Conservation (phyloP, 1,140 invertebrate genomes). For the Ceratosolen fusciceps region DNA sequence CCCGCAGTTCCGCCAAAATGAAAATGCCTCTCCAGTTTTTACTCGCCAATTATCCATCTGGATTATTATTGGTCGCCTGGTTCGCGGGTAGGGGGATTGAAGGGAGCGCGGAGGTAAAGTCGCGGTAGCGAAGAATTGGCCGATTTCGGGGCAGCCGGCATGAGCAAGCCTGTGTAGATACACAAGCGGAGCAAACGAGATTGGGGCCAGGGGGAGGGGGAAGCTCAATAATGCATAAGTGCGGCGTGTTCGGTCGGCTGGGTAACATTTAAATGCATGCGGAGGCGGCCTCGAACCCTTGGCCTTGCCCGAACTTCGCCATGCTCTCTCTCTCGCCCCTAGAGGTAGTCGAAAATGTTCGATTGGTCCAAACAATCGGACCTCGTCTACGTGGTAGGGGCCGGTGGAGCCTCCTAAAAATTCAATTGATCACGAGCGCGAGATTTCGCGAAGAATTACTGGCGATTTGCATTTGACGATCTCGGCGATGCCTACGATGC, state of each 20-base stretch:
- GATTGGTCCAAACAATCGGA: constrained; percentile 13
- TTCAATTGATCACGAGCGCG: constrained; percentile 33
- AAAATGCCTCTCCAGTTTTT: no score
- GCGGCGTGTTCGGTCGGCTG: neutral
- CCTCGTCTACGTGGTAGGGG: neutral
- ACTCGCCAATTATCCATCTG: no score
- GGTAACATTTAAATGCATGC: constrained; percentile 13
- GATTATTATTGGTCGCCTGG: no score
- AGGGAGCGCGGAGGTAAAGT: neutral
- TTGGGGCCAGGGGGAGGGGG: neutral
- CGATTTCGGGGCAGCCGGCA: neutral
- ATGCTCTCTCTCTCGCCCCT: no score
- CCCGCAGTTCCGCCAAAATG: no score
- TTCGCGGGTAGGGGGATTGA: no score
- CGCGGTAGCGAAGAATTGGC: neutral
- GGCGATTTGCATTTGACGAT: constrained; percentile 26
- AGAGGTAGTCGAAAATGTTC: constrained; percentile 33
- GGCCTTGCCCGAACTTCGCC: constrained; percentile 52
- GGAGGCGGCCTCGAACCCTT: neutral
- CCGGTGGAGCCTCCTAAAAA: constrained; percentile 39
- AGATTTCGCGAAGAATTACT: constrained; percentile 47
- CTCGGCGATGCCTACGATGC: neutral
- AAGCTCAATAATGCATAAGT: constrained; percentile 64
- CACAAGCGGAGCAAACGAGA: neutral
- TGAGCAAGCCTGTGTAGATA: neutral